Percentiles rank a stretch among this genome's conserved stretches.
Conservation (phyloP, 1,140 invertebrate genomes). For the Platorchestia sp. region DNA sequence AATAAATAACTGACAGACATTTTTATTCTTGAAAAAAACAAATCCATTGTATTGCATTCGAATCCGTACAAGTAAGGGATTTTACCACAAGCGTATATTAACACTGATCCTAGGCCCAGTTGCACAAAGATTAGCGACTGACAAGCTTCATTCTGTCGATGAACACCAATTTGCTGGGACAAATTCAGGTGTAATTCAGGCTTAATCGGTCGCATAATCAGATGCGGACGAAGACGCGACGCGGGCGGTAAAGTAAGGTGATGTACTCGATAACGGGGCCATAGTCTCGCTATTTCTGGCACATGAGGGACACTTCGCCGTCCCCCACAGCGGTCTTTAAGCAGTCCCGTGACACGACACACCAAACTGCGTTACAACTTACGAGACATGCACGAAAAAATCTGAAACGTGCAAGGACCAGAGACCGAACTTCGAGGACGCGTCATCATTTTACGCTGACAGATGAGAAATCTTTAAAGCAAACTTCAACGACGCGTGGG, state of each 20-base stretch:
- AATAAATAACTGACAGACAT: too few species aligned
- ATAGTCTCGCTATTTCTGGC: neutral
- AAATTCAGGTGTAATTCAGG: neutral
- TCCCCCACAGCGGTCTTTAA: neutral
- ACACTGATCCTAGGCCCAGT: neutral
- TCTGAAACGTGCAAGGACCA: neutral
- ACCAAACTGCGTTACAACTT: neutral
- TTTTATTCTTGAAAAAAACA: neutral
- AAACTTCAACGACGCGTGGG: neutral
- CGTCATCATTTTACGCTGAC: neutral
- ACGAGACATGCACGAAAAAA: neutral
- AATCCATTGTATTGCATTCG: neutral
- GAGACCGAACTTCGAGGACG: neutral
- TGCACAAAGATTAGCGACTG: neutral
- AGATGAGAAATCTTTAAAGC: neutral
- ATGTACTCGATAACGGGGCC: neutral
- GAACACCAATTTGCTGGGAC: neutral
- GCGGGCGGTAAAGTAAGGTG: neutral
- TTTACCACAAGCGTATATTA: neutral
- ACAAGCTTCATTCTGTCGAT: neutral
- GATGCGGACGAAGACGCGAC: neutral
- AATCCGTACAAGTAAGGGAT: neutral
- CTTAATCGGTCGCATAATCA: neutral
- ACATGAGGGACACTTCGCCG: neutral
- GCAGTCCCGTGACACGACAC: neutral